These are phyloP conservation scores for Chlorops oryzae DNA, from an alignment of 1,140 invertebrate genomes.

Conservation along the genomic window DNA sequence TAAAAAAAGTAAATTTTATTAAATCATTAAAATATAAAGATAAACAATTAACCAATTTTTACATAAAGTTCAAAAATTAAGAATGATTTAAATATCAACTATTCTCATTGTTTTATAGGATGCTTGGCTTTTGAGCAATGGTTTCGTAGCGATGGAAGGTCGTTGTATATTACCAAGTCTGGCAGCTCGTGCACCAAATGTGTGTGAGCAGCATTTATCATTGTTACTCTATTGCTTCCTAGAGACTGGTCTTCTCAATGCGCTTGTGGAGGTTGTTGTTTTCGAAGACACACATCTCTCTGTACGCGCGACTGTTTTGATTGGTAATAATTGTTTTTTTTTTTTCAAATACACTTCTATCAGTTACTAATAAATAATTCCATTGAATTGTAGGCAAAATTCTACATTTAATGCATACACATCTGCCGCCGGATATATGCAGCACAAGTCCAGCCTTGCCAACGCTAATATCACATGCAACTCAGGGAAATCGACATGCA, in stretches of 20 bases:
- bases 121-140: conserved; percentile 81
- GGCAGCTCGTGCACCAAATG: conserved; percentile 75
- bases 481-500: conserved; percentile 69
- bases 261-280: conserved; percentile 85
- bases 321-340: conserved; percentile 52
- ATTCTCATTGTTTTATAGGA: too few relatives aligned
- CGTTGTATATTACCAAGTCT: conserved; percentile 74
- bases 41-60: too few relatives aligned
- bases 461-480: conserved; percentile 69
- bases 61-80: too few relatives aligned
- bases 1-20: too few relatives aligned
- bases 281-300: conserved; percentile 82
- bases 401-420: conserved; percentile 74
- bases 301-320: conserved; percentile 79
- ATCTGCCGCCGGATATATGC: conserved; percentile 78
- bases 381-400: conserved; percentile 58
- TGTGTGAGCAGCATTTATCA: conserved; percentile 86
- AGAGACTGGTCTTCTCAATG: conserved; percentile 77
- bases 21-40: too few relatives aligned
- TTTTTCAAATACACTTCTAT: neutral
- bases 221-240: conserved; percentile 82
- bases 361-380: neutral
- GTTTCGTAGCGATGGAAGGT: conserved; percentile 87
- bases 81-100: too few relatives aligned
- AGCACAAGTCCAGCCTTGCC: conserved; percentile 76